A percentile compares a stretch with the other conserved stretches of the same genome.
These are phyloP conservation scores for Lophotriccus pileatus DNA, from an alignment of 2,797 vertebrate species.

Conservation along the genomic window DNA sequence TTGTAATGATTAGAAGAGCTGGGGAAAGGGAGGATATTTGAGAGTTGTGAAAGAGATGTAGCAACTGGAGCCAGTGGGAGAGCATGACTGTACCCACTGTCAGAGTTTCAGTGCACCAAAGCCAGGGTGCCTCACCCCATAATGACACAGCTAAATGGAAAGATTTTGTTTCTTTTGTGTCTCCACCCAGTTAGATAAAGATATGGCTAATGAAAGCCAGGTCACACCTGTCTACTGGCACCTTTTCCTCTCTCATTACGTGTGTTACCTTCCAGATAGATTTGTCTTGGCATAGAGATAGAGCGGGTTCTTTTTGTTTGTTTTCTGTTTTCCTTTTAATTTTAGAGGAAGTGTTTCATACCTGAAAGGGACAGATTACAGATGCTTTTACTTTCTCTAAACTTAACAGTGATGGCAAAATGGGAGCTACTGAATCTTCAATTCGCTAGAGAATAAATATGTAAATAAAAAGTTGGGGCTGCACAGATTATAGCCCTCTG, in stretches of 20 bases:
- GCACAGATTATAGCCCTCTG: background rate
- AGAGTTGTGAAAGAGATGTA: conserved; percentile 20
- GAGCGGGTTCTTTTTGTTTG: background rate
- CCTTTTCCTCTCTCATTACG: conserved; percentile 39
- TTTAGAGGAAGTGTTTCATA: conserved; percentile 8
- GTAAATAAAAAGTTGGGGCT: background rate
- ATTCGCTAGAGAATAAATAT: background rate
- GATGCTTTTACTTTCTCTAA: background rate
- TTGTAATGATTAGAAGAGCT: background rate
- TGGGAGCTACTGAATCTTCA: background rate
- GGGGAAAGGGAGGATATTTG: background rate
- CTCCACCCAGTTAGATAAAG: conserved; percentile 69
- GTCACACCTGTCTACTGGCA: conserved; percentile 69
- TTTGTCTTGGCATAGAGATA: background rate
- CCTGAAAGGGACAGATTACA: background rate
- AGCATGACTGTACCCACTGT: conserved; percentile 50
- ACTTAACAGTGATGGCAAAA: background rate
- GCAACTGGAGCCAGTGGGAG: conserved; percentile 38
- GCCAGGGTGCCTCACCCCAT: conserved; percentile 52
- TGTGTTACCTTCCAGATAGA: conserved; percentile 8
- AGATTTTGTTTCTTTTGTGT: conserved; percentile 54
- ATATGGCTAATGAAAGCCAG: conserved; percentile 37
- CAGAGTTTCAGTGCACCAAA: conserved; percentile 66
- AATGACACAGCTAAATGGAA: conserved; percentile 66
- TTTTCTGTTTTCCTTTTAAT: conserved; percentile 31